Base-by-base conservation (phyloP, 1,140 invertebrate species). In the Drosophila mauritiana region DNA sequence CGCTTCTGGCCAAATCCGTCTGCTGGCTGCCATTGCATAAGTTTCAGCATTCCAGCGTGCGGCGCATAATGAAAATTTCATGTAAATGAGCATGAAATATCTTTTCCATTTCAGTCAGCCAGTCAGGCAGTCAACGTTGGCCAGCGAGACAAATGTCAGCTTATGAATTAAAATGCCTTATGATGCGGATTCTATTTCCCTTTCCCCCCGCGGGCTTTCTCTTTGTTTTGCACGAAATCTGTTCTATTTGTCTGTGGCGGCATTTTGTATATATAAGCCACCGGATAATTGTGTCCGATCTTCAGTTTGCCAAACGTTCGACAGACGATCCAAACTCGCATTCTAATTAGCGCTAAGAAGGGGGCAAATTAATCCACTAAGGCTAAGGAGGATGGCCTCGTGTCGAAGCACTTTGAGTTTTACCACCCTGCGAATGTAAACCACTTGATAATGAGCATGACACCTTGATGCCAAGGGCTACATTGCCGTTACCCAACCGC, bases 41-140 rank as follows among this genome's bases (percentile, higher is more conserved):
- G 84, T 83, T 86, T 55, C 75, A 79, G 49, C 63, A 42, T 25
- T 69, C 34, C 39, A 45, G 63, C 34, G 68, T 69, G 83, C 70
- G 79, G 70, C 83, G 75, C 84, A 82, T 91, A 91, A 91, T 91
- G 88, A 91, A 91, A 91, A 88, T 91, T 91, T 91, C 83, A 91
- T 91, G 88, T 91, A 91, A 91, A 91, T 91, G 88, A 91, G 88
- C 88, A 88, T 91, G 81, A 91, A 91, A 91, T 88, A 91, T 91
- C 80, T 91, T 72, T 88, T 84, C 82, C 88, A 91, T 91, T 91
- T 68, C 74, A 64, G 65, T 34, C 39, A 83, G 80, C n/a, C 70
- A 69, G 63, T n/a, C 67, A 67, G 64, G 22, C 65, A 79, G 48
- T 39, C 61, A 46, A 45, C 63, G 54, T 67, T 52, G 72, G 65